Percentiles rank a stretch among this genome's conserved stretches.
These are phyloP conservation scores for Spongia lamella DNA, from an alignment of 37 sponge, comb jelly and placozoan species.

Conservation along the genomic window DNA sequence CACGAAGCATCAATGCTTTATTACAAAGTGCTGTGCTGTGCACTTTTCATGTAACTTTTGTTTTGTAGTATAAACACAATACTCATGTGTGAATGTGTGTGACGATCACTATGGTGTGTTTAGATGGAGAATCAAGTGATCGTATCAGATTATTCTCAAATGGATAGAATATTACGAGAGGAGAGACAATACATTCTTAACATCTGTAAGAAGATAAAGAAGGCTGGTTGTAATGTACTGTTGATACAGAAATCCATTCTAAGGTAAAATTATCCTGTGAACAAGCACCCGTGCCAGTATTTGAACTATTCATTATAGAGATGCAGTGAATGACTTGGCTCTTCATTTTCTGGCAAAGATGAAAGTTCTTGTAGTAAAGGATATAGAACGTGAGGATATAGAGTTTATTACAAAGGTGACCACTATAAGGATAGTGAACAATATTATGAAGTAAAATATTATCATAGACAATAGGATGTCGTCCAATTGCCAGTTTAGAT, in stretches of 20 bases:
- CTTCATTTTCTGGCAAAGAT: conserved; percentile 96
- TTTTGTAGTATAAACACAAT: no score
- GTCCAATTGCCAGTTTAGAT: conserved; percentile 95
- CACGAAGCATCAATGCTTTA: no score
- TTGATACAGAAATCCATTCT: conserved; percentile 99
- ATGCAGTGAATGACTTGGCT: conserved; percentile 96
- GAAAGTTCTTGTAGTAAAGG: conserved; percentile 92
- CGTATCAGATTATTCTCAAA: conserved; percentile 97
- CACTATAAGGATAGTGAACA: background rate
- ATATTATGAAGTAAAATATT: no score
- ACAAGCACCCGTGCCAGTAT: no score
- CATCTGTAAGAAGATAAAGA: conserved; percentile 98
- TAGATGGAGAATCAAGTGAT: conserved; percentile 99
- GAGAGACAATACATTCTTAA: conserved; percentile 98
- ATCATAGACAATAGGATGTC: conserved; percentile 83
- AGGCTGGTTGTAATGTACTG: conserved; percentile 97
- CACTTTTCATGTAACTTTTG: no score
- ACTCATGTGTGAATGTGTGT: background rate
- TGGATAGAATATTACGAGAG: conserved; percentile 97
- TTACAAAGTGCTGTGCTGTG: no score
- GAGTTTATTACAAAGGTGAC: conserved; percentile 91
- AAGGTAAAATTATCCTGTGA: conserved; percentile 61
- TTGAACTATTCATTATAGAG: conserved; percentile 63
- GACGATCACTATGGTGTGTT: background rate
- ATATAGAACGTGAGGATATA: conserved; percentile 97